Evolutionary conservation across 1,140 invertebrate species (phyloP), one percentile per base, ranked within the genome.

Genomic region (Magallana gigas): DNA sequence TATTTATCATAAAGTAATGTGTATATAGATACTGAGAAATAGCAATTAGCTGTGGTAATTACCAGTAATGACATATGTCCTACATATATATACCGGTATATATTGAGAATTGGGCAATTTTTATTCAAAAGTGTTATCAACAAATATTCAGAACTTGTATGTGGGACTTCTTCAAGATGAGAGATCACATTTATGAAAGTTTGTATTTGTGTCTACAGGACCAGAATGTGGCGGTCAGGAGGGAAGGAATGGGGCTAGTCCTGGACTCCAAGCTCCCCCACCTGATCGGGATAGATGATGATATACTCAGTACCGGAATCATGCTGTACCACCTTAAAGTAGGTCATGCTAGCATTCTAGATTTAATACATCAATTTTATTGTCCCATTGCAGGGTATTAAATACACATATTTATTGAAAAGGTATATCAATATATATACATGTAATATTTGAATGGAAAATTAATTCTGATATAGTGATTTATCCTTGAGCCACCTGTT

Each of bases 181-280:
- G 68, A 76, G 48, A 57, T 57, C 14, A 8, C 8, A 57, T 83
- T 11, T 16, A n/a, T 83, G 18, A 83, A 18, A 8, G 16, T 18
- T 8, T 83, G 18, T 18, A 1, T 18, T n/a, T 57, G 29, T 71
- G 81, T 87, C 9, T 90, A 8, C 96, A 97, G 92, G 97, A 98
- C 93, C 97, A 98, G 93, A 97, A 97, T 16, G 94, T 98, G 29
- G 98, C 97, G 0, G 94, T 98, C 56, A 95, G 98, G 57, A 98
- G 98, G 88, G 92, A 94, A 86, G 94, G 94, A 0, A 92, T 94
- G 18, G 98, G 98, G 5, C 97, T 99, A 0, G 97, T 98, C 0
- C 95, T 99, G n/a, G 98, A 99, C 94, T 98, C 97, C 0, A 97
- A 98, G 88, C 97, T 97, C 95, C 98, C 98, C 0, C 98, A 99